A percentile compares a stretch with the other conserved stretches of the same genome.
phyloP scores from a whole-genome alignment of 2,113 vertebrate species.

The Pseudorectes ferrugineus region DNA sequence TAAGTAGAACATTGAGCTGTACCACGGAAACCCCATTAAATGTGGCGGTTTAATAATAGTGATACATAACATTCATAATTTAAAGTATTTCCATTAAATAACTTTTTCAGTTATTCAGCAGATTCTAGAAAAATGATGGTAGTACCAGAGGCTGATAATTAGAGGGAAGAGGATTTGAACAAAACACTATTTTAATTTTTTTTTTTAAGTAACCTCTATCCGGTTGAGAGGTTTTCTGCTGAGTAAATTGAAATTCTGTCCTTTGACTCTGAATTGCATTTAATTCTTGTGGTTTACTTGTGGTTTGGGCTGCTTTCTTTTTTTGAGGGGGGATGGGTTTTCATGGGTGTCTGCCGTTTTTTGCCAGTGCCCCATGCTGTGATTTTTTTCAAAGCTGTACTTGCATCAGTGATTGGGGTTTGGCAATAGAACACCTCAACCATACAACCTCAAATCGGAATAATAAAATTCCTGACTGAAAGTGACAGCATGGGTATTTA shows the following conservation, averaged over 20 bases:
- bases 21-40: neutral
- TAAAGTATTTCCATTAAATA: neutral
- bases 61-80: neutral
- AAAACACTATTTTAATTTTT: neutral
- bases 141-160: neutral
- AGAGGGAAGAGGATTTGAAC: neutral
- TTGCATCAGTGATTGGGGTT: neutral
- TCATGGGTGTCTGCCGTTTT: neutral
- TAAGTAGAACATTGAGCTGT: neutral
- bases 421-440: neutral
- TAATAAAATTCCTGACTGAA: neutral
- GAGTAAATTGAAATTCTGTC: neutral
- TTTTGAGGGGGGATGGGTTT: no score
- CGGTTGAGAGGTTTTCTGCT: neutral
- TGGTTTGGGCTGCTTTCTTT: neutral
- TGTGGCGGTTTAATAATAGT: neutral
- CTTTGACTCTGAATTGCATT: neutral
- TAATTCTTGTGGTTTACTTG: neutral
- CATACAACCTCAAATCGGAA: neutral
- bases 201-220: neutral
- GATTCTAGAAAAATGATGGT: neutral
- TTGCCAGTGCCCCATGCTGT: neutral
- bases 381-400: neutral
- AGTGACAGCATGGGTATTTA: fast-evolving
- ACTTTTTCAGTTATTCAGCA: neutral